These are phyloP conservation scores for Platalea minor DNA, from an alignment of 2,797 vertebrate species.

Conservation along the genomic window DNA sequence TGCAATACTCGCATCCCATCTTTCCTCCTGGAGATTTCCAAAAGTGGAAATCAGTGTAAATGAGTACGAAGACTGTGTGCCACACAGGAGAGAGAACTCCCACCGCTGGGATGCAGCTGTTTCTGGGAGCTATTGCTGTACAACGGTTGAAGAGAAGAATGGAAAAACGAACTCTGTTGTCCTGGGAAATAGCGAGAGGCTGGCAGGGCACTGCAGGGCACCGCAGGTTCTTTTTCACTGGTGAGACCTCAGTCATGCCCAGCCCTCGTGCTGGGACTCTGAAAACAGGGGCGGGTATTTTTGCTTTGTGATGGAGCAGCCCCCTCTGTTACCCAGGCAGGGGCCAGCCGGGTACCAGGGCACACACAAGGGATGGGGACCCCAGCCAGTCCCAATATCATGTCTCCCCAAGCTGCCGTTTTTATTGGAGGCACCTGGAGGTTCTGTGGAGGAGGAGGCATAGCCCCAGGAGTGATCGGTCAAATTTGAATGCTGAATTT, in stretches of 20 bases:
- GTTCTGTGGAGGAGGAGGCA: neutral
- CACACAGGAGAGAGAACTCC: neutral
- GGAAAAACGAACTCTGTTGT: neutral
- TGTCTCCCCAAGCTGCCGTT: neutral
- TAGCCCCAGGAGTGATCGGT: neutral
- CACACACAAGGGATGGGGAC: no score
- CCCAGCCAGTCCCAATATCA: fast-evolving
- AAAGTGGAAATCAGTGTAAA: neutral
- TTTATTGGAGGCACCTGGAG: neutral
- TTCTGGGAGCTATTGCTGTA: neutral
- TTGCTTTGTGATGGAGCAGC: neutral
- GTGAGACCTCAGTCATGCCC: neutral
- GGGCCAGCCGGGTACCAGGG: neutral
- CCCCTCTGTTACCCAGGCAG: neutral
- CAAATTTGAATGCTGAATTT: neutral
- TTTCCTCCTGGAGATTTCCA: neutral
- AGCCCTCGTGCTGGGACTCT: fast-evolving
- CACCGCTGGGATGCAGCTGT: fast-evolving
- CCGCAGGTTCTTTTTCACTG: no score
- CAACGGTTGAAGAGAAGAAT: neutral
- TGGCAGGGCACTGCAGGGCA: neutral
- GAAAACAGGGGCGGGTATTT: neutral
- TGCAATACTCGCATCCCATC: neutral
- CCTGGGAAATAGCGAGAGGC: neutral
- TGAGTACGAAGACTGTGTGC: fast-evolving